A percentile compares a stretch with the other conserved stretches of the same genome.
Evolutionary conservation across 2,113 vertebrate species (phyloP).

Genomic region (Taurulus bubalis): DNA sequence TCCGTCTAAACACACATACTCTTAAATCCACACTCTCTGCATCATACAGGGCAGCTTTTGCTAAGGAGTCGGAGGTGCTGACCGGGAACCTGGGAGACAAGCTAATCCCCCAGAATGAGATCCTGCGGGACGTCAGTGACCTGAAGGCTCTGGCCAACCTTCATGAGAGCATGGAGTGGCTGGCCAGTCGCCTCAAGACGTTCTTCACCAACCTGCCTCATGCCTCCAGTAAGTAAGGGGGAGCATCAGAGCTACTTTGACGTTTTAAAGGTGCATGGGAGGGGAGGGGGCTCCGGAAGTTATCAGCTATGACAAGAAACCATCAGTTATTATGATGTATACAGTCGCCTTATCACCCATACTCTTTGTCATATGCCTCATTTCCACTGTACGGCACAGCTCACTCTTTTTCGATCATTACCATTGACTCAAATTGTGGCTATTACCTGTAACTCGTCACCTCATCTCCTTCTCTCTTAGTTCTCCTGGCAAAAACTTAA

Average conservation of each 20-base stretch:
- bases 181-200: conserved; percentile 88
- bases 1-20: conserved; percentile 9
- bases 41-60: conserved; percentile 89
- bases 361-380: neutral
- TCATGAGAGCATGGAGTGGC: conserved; percentile 98
- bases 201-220: conserved; percentile 89
- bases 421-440: neutral
- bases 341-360: neutral
- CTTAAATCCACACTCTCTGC: neutral
- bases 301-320: neutral
- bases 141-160: conserved; percentile 97
- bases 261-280: neutral
- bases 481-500: neutral
- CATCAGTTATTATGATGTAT: neutral
- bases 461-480: neutral
- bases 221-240: conserved; percentile 86
- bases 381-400: neutral
- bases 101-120: conserved; percentile 95
- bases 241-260: neutral
- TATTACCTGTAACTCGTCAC: neutral
- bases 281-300: neutral
- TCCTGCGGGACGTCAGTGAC: conserved; percentile 95
- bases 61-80: conserved; percentile 97
- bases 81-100: conserved; percentile 98
- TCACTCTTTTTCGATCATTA: neutral